Evolutionary conservation across 35 echinoderm and acorn worm genomes (phyloP).

Genomic region (Lytechinus variegatus): DNA sequence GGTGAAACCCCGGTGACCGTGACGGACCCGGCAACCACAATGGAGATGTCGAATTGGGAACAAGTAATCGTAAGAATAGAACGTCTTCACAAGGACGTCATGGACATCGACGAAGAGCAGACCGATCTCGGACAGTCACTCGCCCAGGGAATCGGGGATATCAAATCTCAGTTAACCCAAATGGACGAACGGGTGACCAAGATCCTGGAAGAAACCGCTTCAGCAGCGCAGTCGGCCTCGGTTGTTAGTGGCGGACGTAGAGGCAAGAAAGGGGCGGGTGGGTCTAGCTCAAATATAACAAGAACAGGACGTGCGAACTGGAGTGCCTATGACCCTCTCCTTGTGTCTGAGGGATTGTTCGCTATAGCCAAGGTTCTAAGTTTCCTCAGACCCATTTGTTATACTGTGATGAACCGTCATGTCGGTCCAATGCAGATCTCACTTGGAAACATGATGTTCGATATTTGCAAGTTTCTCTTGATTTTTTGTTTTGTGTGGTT

Average conservation of each 20-base stretch:
- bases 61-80: conserved; percentile 43
- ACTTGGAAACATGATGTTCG: conserved; percentile 97
- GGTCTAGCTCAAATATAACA: not conserved
- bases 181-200: conserved; percentile 55
- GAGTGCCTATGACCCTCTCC: conserved; percentile 71
- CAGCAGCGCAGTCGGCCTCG: not conserved
- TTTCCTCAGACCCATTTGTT: conserved; percentile 83
- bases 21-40: not conserved
- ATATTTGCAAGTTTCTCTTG: conserved; percentile 94
- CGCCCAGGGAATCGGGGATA: not conserved
- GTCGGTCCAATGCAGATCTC: conserved; percentile 99
- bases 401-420: conserved; percentile 94
- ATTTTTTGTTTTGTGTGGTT: conserved; percentile 99
- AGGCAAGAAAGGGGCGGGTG: conserved; percentile 20
- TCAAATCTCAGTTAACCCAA: not conserved
- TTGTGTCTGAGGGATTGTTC: conserved; percentile 91
- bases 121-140: not conserved
- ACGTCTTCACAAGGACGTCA: conserved; percentile 29
- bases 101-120: conserved; percentile 47
- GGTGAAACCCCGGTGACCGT: not conserved
- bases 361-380: conserved; percentile 97
- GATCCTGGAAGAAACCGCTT: not conserved
- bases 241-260: not conserved
- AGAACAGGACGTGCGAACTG: conserved; percentile 59
- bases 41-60: not conserved